Base-by-base conservation (phyloP, 2,888 invertebrate species). In the Oscheius sp. region DNA sequence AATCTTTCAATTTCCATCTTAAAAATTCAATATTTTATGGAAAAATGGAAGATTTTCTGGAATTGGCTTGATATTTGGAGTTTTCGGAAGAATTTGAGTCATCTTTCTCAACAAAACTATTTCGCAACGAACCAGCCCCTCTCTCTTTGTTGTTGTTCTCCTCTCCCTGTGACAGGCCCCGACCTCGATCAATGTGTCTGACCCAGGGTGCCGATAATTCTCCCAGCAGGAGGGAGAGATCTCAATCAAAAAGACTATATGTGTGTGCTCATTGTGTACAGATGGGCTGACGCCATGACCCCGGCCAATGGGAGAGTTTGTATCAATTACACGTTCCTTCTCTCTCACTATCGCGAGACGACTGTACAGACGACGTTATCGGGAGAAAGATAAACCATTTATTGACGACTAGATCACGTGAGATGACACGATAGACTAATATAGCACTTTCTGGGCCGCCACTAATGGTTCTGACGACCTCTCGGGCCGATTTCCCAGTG, bases 201-300 rank as follows among this genome's bases (percentile, higher is more conserved):
- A 34, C 33, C 53, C 48, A 12, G 48, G 48, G 23, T 25, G 23
- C 34, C 55, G 55, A 33, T 55, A 55, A 55, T 55, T 55, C 37
- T 8, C 55, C 20, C 55, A 17, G n/a, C 15, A 27, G 55, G 17
- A 17, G 55, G 15, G 31, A n/a, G 34, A 55, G 55, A 34, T 33
- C 34, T 52, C 52, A 20, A 27, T 27, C 29, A 25, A 12, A n/a
- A n/a, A n/a, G n/a, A n/a, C n/a, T n/a, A n/a, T n/a, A n/a, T n/a
- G n/a, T n/a, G n/a, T n/a, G n/a, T n/a, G n/a, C n/a, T n/a, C n/a
- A n/a, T n/a, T n/a, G n/a, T n/a, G n/a, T n/a, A n/a, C n/a, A n/a
- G n/a, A n/a, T n/a, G n/a, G n/a, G n/a, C n/a, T n/a, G n/a, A n/a
- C n/a, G n/a, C n/a, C n/a, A n/a, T n/a, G n/a, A n/a, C n/a, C n/a